Evolutionary conservation across 2,113 vertebrate species (phyloP), one percentile per base, ranked within the genome.

Genomic region (Nannobrachium achirus): DNA sequence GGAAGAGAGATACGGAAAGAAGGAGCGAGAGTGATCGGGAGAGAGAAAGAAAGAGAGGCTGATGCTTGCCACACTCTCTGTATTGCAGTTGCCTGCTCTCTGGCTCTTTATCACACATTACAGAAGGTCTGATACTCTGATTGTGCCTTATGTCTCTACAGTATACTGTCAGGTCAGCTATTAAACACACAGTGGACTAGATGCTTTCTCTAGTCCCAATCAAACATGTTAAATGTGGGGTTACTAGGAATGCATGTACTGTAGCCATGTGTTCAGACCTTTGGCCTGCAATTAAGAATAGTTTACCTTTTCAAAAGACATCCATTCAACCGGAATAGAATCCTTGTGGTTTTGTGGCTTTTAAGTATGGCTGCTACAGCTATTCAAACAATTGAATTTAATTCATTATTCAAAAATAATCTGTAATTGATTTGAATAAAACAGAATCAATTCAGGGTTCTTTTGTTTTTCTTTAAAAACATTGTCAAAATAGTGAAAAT

Each of bases 61-160:
- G 81, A 83, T 86, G 83, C 84, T 91, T 89, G 76, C 71, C 79
- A 85, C 73, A 76, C 76, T 84, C 81, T 80, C 81, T 83, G 85
- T 87, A 85, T 84, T 87, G 84, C 44, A 59, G 73, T 71, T 68
- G 75, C 83, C 88, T 75, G 81, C 76, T 65, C 77, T 70, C 57
- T 86, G 93, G 89, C 87, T 59, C 53, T 66, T 64, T 33, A 76
- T 83, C 85, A 87, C 72, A 71, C 60, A 58, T 78, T 76, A 69
- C 73, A 84, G 84, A 87, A 72, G 76, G 69, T 82, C 16, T 56
- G n/a, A 25, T 25, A 73, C n/a, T n/a, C n/a, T n/a, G n/a, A 69
- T 87, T 82, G 48, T 52, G 63, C 39, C 48, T 42, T 75, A 73
- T 33, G 25, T 33, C 25, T 33, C 25, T 33, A 3, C 25, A 33